Base-by-base conservation (phyloP, 1,140 invertebrate species). In the Apis cerana region DNA sequence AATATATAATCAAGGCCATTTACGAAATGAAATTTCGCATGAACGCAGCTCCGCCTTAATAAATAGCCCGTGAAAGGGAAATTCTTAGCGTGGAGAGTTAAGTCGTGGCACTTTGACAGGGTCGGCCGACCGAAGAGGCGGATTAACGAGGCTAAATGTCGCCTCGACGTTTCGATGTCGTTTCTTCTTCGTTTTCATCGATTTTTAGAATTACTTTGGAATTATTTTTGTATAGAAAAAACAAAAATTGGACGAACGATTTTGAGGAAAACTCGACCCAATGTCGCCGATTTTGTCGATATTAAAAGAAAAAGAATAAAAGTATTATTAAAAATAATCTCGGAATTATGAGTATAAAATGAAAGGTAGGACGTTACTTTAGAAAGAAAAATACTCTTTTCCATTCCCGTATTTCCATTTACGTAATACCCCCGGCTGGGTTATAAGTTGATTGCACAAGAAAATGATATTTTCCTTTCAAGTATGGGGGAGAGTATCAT, bases 11-110 rank as follows among this genome's bases (percentile, higher is more conserved):
- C 75, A 23, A 21, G 48, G 33, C 33, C 65, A 59, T 78, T n/a
- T 50, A 15, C 33, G 13, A 78, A 78, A 78, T 78, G 59, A 58
- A 78, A 78, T 78, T 69, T 69, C 65, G 10, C 54, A 19, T n/a
- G 27, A 65, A 76, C 50, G 27, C 19, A 33, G 3, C 52, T 27
- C 50, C 15, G n/a, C 54, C n/a, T 23, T 68, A 33, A 33, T 17
- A 58, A 68, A 68, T 61, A 48, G 15, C 1, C 3, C 52, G 15
- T 21, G 76, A 58, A 59, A 52, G 43, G 54, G 33, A 33, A 59
- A 27, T 43, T 50, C 17, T 78, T 19, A 58, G 54, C 1, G 27
- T 17, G 21, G 9, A n/a, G 54, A n/a, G 27, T 50, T 2, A 43
- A 58, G 56, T 48, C 67, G 54, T 61, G 52, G 13, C 52, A 54